A percentile compares a stretch with the other conserved stretches of the same genome.
Conservation (phyloP, 2,888 invertebrate species). For the Catocala sponsa region DNA sequence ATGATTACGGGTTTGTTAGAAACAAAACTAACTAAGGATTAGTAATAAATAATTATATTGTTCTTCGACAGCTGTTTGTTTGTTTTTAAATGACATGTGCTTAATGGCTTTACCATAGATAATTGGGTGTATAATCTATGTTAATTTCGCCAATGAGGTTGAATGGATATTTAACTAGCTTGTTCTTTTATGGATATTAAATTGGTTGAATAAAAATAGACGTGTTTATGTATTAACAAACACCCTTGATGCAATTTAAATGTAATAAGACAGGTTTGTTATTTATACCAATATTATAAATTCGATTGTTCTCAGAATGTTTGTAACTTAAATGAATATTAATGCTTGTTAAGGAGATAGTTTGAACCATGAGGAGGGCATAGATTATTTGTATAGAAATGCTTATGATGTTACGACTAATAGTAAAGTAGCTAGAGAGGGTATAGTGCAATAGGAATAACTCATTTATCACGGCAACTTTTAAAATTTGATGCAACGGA, state of each 20-base stretch:
- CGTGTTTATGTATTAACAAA: neutral
- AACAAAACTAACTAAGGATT: slow-evolving; percentile 84
- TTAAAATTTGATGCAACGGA: too few relatives aligned
- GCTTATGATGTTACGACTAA: too few relatives aligned
- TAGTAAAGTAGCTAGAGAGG: too few relatives aligned
- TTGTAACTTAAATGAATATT: too few relatives aligned
- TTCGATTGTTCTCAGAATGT: too few relatives aligned
- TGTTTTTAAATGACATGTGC: slow-evolving; percentile 74
- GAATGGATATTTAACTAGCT: slow-evolving; percentile 24
- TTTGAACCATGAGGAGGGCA: too few relatives aligned
- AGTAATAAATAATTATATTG: slow-evolving; percentile 85
- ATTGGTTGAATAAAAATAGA: slow-evolving; percentile 2
- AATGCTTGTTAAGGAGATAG: too few relatives aligned
- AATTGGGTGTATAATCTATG: slow-evolving; percentile 49
- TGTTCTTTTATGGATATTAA: slow-evolving; percentile 10
- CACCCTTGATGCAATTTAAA: neutral
- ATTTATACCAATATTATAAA: neutral
- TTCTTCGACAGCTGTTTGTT: slow-evolving; percentile 82
- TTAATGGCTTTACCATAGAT: slow-evolving; percentile 27
- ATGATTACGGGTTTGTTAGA: slow-evolving; percentile 82
- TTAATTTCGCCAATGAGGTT: slow-evolving; percentile 26
- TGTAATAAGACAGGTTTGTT: neutral
- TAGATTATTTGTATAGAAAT: too few relatives aligned
- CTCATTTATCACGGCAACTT: too few relatives aligned
- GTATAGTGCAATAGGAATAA: too few relatives aligned